These are phyloP conservation scores for Spisula solida DNA, from an alignment of 2,888 invertebrate species.

Conservation along the genomic window DNA sequence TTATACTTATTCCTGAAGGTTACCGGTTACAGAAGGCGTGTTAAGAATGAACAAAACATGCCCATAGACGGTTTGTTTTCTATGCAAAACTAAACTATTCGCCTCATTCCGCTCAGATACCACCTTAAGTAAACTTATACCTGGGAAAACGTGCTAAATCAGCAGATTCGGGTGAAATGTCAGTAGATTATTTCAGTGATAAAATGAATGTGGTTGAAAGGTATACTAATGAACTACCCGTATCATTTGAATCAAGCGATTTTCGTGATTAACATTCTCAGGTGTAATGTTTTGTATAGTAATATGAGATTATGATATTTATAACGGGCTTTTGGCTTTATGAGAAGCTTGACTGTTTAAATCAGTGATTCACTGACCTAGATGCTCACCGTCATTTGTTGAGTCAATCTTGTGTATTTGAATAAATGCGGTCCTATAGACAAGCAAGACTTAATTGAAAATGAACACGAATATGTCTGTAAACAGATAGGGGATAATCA, in stretches of 20 bases:
- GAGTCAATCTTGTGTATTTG: conserved; percentile 26
- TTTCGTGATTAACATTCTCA: conserved; percentile 51
- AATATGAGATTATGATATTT: conserved; percentile 43
- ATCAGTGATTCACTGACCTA: conserved; percentile 34
- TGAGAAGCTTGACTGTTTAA: conserved; percentile 29
- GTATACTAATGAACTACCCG: conserved; percentile 45
- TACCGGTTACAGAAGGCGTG: neutral
- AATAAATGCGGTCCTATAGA: neutral
- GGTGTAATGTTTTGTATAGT: conserved; percentile 48
- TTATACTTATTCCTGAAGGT: conserved; percentile 7
- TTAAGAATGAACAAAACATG: neutral
- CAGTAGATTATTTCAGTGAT: conserved; percentile 41
- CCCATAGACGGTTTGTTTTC: neutral
- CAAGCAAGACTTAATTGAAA: conserved; percentile 24
- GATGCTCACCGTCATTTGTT: conserved; percentile 28
- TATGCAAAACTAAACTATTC: neutral
- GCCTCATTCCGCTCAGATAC: neutral
- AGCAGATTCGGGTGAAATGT: conserved; percentile 41
- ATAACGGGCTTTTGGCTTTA: conserved; percentile 45
- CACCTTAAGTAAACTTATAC: neutral
- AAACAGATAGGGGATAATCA: conserved; percentile 3
- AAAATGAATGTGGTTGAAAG: conserved; percentile 56
- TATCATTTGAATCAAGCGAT: conserved; percentile 49
- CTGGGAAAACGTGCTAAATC: conserved; percentile 6
- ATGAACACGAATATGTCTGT: conserved; percentile 19